A percentile compares a stretch with the other conserved stretches of the same genome.
Evolutionary conservation across 2,888 invertebrate genomes (phyloP).

Genomic region (Agrotis clavis): DNA sequence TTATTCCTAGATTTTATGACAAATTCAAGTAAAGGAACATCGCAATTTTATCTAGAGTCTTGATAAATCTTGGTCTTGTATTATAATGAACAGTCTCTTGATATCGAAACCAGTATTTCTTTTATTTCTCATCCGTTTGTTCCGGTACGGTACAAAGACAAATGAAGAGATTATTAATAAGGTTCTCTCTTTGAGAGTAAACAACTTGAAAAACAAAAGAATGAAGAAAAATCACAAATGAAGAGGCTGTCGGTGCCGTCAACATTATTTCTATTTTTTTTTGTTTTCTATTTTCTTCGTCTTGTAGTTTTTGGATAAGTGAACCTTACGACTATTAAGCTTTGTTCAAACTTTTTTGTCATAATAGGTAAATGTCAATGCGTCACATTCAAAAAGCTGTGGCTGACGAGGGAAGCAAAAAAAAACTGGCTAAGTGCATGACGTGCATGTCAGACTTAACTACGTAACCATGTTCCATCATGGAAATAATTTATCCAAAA

Average conservation of each 20-base stretch:
- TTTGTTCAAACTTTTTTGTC: background rate
- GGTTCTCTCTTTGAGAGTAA: slow-evolving; percentile 41
- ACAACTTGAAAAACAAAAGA: slow-evolving; percentile 57
- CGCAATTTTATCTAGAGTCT: slow-evolving; percentile 11
- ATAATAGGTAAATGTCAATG: background rate
- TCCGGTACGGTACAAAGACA: slow-evolving; percentile 53
- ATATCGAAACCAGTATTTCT: slow-evolving; percentile 25
- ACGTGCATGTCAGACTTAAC: too few species aligned
- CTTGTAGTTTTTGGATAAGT: background rate
- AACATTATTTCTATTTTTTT: background rate
- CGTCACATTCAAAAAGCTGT: too few species aligned
- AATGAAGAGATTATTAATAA: slow-evolving; percentile 60
- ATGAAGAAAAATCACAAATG: slow-evolving; percentile 50
- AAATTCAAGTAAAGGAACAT: background rate
- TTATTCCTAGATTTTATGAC: background rate
- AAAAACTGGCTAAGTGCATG: too few species aligned
- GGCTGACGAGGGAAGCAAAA: too few species aligned
- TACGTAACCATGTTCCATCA: too few species aligned
- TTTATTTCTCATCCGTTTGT: slow-evolving; percentile 44
- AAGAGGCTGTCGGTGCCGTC: slow-evolving; percentile 16
- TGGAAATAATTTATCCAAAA: too few species aligned
- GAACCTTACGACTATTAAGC: background rate
- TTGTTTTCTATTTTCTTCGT: background rate
- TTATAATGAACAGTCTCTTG: slow-evolving; percentile 30
- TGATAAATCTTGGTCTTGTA: slow-evolving; percentile 29